phyloP scores from a whole-genome alignment of 2,888 invertebrate genomes.

The Pachliopta kotzebuea region DNA sequence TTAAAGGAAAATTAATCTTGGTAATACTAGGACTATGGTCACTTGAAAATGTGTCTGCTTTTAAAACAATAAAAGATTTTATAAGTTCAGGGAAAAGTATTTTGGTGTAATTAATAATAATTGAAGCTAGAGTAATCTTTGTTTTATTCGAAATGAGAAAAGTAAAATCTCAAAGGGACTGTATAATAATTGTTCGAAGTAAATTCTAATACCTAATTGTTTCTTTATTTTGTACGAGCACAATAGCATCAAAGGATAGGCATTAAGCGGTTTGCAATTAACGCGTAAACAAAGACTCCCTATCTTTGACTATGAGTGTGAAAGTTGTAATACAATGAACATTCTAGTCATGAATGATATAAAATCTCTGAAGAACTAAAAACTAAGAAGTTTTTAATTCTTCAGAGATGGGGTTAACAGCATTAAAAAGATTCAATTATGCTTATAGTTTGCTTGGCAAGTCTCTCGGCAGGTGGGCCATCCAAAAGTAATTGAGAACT shows the following conservation, averaged over 20 bases:
- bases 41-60: background rate
- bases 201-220: background rate
- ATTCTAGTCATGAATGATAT: background rate
- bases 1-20: background rate
- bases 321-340: constrained; percentile 4
- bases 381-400: too few relatives aligned
- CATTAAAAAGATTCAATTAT: too few relatives aligned
- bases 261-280: constrained; percentile 8
- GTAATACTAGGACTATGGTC: background rate
- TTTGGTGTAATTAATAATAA: too few relatives aligned
- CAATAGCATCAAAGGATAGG: constrained; percentile 22
- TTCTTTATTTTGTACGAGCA: background rate
- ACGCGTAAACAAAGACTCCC: constrained; percentile 17
- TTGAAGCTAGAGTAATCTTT: too few relatives aligned
- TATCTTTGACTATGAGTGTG: constrained; percentile 9
- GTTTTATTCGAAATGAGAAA: background rate
- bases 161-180: background rate
- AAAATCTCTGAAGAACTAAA: background rate
- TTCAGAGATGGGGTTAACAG: too few relatives aligned
- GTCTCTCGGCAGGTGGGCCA: too few relatives aligned
- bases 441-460: too few relatives aligned
- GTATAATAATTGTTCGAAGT: constrained; percentile 16
- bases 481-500: too few relatives aligned
- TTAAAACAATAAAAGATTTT: background rate
- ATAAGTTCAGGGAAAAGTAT: too few relatives aligned